phyloP scores from a whole-genome alignment of 2,113 vertebrate species.

The Macaca mulatta region DNA sequence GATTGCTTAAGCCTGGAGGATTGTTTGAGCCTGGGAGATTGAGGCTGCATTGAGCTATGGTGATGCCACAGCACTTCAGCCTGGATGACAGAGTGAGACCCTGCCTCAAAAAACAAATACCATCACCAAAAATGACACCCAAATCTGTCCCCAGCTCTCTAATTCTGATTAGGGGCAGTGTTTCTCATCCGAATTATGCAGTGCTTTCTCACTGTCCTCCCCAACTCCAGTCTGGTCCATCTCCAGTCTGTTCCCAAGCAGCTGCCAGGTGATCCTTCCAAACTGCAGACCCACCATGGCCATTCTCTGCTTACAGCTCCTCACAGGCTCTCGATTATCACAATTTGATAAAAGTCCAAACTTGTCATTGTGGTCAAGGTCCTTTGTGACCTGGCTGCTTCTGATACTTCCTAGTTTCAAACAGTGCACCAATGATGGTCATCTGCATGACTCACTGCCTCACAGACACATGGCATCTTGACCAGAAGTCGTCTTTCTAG shows the following conservation, averaged over 20 bases:
- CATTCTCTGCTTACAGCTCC: too few relatives aligned
- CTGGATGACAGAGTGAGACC: too few relatives aligned
- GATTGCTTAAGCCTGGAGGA: too few relatives aligned
- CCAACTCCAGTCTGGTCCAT: background rate
- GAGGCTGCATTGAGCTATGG: too few relatives aligned
- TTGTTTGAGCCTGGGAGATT: too few relatives aligned
- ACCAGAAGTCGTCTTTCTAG: background rate
- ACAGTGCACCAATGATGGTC: rapidly evolving
- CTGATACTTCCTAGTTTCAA: background rate
- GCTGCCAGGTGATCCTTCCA: background rate
- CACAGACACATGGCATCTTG: background rate
- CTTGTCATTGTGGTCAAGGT: background rate
- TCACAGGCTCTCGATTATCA: background rate
- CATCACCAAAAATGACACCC: background rate
- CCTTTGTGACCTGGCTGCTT: background rate
- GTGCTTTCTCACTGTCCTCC: rapidly evolving
- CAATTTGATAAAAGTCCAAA: background rate
- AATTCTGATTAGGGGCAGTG: background rate
- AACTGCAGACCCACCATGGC: rapidly evolving
- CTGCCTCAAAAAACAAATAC: too few relatives aligned
- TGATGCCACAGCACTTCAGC: too few relatives aligned
- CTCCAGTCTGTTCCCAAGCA: background rate
- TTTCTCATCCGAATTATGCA: background rate
- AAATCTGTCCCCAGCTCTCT: background rate
- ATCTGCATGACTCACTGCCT: background rate